Conservation (phyloP, 2,113 vertebrate species). For the Mohoua ochrocephala region DNA sequence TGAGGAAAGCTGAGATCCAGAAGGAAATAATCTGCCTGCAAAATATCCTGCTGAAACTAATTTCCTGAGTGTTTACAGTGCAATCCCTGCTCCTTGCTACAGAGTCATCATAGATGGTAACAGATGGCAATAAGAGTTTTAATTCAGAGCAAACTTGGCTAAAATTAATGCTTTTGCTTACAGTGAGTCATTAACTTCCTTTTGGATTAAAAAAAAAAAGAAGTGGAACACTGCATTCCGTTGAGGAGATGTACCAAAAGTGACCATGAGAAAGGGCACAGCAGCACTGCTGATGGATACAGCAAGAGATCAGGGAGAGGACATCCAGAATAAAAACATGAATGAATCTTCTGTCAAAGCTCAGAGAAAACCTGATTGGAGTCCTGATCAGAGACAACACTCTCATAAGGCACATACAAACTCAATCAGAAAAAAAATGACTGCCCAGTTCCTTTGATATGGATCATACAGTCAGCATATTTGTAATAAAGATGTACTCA, state of each 20-base stretch:
- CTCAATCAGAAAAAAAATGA: conserved; percentile 15
- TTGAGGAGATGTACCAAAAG: not conserved
- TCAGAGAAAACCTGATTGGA: conserved; percentile 14
- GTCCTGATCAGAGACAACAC: conserved; percentile 3
- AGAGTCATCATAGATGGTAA: conserved; percentile 36
- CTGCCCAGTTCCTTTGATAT: conserved; percentile 26
- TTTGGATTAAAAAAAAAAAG: not conserved
- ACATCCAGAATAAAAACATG: not conserved
- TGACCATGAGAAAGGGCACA: not conserved
- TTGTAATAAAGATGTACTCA: conserved; percentile 49
- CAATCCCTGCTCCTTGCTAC: conserved; percentile 24
- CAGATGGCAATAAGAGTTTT: conserved; percentile 58
- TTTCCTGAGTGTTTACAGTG: conserved; percentile 48
- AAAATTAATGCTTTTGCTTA: conserved; percentile 47
- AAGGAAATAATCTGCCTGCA: conserved; percentile 49
- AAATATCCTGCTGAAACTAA: conserved; percentile 53
- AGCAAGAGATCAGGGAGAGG: not conserved
- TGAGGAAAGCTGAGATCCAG: conserved; percentile 29
- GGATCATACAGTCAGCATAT: conserved; percentile 35
- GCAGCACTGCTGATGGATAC: not conserved
- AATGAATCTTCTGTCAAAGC: conserved; percentile 29
- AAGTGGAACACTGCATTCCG: not conserved
- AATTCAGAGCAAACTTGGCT: conserved; percentile 51
- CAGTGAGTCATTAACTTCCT: conserved; percentile 53
- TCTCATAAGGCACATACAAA: conserved; percentile 13